Evolutionary conservation across 2,888 invertebrate species (phyloP), one percentile per base, ranked within the genome.

Genomic region (Ennomos erosarius): DNA sequence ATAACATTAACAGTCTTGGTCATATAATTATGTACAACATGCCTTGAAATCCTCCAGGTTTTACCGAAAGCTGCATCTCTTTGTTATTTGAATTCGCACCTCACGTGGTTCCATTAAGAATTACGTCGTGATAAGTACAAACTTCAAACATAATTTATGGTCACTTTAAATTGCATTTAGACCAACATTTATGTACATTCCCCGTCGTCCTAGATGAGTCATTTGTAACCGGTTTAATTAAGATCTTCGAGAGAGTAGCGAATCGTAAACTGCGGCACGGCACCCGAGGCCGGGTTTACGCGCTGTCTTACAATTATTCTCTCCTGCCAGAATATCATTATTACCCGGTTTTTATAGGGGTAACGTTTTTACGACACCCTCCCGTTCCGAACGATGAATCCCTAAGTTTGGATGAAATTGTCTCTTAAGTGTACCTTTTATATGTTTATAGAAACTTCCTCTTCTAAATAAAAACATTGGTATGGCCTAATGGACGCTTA

Each of bases 231-330:
- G 69, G 70, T 73, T 78, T 82, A 83, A 85, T 84, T 82, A 84
- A 78, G 77, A 78, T 73, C 74, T 72, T 69, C 72, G 67, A 70
- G 62, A 60, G 60, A 59, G 66, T 64, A 65, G 69, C 63, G 71
- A 66, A 71, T 73, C 71, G 80, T 84, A 79, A 83, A 84, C 76
- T 71, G 71, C 60, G 70, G 56, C 73, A 71, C 62, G 70, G 54
- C 73, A 71, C 55, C 67, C 62, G 63, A 67, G 65, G 62, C 65
- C 62, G 68, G 59, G 65, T 79, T 81, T 74, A 79, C 71, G 74
- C 75, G 73, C 69, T 78, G 78, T 81, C 76, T 74, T 78, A 81
- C 83, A 79, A 82, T 84, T 80, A 82, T 84, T 83, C 78, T 75
- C 80, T 79, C 78, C 73, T 76, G 65, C 74, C 73, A 69, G 77